Conservation (phyloP, 1,140 invertebrate genomes). For the Leptinotarsa lineolata region DNA sequence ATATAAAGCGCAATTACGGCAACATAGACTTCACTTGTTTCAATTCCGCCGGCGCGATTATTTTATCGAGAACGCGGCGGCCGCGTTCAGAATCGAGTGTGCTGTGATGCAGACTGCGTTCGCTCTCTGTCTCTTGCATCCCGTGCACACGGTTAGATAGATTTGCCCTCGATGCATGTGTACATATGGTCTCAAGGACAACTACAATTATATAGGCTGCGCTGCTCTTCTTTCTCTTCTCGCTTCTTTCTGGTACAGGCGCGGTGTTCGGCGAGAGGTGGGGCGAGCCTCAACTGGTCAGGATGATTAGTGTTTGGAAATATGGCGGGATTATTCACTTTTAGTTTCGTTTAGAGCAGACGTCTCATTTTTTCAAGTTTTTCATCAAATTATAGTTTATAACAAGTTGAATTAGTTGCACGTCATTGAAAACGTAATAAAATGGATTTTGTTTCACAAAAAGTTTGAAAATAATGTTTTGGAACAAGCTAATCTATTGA, state of each 20-base stretch:
- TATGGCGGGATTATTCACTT: too few relatives aligned
- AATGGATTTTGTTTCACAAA: too few relatives aligned
- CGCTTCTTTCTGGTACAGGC: conserved; percentile 13
- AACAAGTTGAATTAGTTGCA: too few relatives aligned
- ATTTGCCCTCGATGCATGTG: conserved; percentile 45
- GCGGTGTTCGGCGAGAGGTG: conserved; percentile 10
- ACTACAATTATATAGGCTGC: conserved; percentile 45
- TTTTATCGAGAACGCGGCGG: neutral
- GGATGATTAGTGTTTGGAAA: too few relatives aligned
- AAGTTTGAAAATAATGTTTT: too few relatives aligned
- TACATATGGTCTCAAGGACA: conserved; percentile 48
- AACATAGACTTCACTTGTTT: conserved; percentile 28
- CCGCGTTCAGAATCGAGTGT: conserved; percentile 8
- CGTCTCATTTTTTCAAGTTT: too few relatives aligned
- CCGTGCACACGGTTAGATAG: conserved; percentile 39
- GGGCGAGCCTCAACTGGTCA: neutral
- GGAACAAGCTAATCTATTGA: too few relatives aligned
- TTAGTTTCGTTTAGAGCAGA: too few relatives aligned
- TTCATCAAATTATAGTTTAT: too few relatives aligned
- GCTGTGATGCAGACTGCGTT: conserved; percentile 12
- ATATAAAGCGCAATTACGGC: conserved; percentile 21
- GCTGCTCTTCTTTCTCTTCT: conserved; percentile 30
- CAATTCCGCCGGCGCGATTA: conserved; percentile 19
- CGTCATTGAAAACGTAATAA: too few relatives aligned
- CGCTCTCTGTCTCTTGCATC: conserved; percentile 34